Evolutionary conservation across 1,140 invertebrate species (phyloP), one percentile per base, ranked within the genome.

Genomic region (Myzus persicae): DNA sequence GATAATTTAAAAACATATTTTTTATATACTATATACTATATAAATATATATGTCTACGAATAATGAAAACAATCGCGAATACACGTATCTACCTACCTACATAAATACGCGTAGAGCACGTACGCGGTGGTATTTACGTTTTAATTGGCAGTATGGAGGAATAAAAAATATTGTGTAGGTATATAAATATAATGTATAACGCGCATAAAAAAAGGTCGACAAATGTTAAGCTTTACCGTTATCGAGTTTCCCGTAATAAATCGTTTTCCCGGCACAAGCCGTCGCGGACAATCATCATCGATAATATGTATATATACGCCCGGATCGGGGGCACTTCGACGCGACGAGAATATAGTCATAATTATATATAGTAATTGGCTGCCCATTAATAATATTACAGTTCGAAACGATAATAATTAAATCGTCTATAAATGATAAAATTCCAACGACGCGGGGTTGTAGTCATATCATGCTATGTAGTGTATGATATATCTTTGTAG

Each of bases 171-270:
- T 48, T 22, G 18, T 76, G n/a, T n/a, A 76, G 6, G 36, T 76
- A 76, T n/a, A 76, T 76, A 76, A 67, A 20, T 51, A 26, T 8
- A 9, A 54, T 26, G 8, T 54, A 14, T 76, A 76, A n/a, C 59
- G n/a, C 14, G 14, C n/a, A n/a, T 76, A 88, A 36, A 85, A 87
- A 89, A 89, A 89, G 18, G 87, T 54, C 48, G 51, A 51, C 24
- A 88, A 88, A 87, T 87, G 84, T 87, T 54, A 24, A 54, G 54
- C 24, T 38, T 89, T 89, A 89, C 87, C 87, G 87, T 89, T 89
- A 89, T 38, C 36, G 46, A 51, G 46, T 88, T 88, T 51, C 87
- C 46, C 87, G 26, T 46, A 46, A 31, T 31, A 40, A 85, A 38
- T 26, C 40, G 40, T 85, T 85, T 42, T 42, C 38, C 26, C 84